Evolutionary conservation across 2,113 vertebrate genomes (phyloP).

Genomic region (Aspiorhynchus laticeps): DNA sequence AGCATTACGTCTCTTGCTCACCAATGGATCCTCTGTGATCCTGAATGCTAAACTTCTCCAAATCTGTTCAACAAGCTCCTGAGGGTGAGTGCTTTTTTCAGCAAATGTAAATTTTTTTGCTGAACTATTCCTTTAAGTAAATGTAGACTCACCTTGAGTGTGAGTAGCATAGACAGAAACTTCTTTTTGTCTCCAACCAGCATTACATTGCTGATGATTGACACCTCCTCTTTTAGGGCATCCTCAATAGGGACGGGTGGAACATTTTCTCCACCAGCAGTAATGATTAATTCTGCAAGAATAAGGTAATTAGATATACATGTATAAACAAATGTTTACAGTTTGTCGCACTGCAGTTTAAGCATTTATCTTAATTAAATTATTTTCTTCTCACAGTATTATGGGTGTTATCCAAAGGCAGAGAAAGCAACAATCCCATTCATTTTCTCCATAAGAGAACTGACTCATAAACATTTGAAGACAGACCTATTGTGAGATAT

Average conservation of each 20-base stretch:
- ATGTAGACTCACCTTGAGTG: slow-evolving; percentile 72
- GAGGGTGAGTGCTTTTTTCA: no score
- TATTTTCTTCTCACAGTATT: not conserved
- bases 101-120: not conserved
- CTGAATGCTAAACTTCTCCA: not conserved
- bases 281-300: slow-evolving; percentile 78
- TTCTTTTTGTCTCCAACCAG: slow-evolving; percentile 79
- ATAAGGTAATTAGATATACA: not conserved
- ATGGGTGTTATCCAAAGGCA: not conserved
- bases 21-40: no score
- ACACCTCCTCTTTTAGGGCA: slow-evolving; percentile 69
- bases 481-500: no score
- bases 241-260: slow-evolving; percentile 79
- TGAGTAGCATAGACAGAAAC: slow-evolving; percentile 80
- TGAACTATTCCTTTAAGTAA: not conserved
- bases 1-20: not conserved
- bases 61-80: not conserved
- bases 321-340: not conserved
- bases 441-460: not conserved
- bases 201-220: slow-evolving; percentile 79
- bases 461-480: not conserved
- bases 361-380: not conserved
- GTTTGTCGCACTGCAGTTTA: not conserved
- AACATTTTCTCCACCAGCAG: slow-evolving; percentile 81
- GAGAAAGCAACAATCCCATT: not conserved